Evolutionary conservation across 2,888 invertebrate species (phyloP), one percentile per base, ranked within the genome.

Genomic region (Caenorhabditis drosophilae): DNA sequence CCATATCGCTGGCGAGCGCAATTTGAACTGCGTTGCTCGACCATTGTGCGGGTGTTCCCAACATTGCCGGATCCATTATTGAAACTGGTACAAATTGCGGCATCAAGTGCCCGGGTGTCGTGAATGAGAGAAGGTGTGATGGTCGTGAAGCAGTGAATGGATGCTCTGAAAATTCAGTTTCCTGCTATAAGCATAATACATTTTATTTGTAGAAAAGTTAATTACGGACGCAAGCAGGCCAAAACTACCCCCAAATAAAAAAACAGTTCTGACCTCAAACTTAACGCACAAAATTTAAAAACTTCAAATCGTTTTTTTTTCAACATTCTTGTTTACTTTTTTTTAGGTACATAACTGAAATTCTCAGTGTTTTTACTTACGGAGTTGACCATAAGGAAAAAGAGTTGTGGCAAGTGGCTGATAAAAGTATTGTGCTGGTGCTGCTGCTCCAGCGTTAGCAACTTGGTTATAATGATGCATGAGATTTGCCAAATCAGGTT

Each of bases 391-490:
- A 51, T 81, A 80, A n/a, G 80, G 81, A 46, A 78, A 70, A 1
- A 80, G 49, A 7, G 64, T 57, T 26, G 54, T 64, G 6, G 75
- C 68, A 1, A 73, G 27, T 11, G 81, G 80, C 41, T 77, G 79
- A 47, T 79, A 81, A 50, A 80, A 74, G 60, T 77, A 81, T 27
- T 72, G 79, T 16, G 73, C 68, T n/a, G 73, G 73, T n/a, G 73
- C 62, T 1, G 66, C 56, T 16, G 54, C 55, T 16, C 50, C 53
- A 26, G 64, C 67, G 15, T 67, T 61, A 0, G 68, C 63, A 0
- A 70, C 67, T 40, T 75, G 53, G 20, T 25, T 35, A 27, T 71
- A 69, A 18, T 68, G 70, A 47, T 68, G 62, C 50, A 69, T 52
- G 41, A 73, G 22, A 23, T 58, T 60, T 0, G 55, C 49, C 9